Evolutionary conservation across 2,888 invertebrate species (phyloP).

Genomic region (Amphimallon solstitiale): DNA sequence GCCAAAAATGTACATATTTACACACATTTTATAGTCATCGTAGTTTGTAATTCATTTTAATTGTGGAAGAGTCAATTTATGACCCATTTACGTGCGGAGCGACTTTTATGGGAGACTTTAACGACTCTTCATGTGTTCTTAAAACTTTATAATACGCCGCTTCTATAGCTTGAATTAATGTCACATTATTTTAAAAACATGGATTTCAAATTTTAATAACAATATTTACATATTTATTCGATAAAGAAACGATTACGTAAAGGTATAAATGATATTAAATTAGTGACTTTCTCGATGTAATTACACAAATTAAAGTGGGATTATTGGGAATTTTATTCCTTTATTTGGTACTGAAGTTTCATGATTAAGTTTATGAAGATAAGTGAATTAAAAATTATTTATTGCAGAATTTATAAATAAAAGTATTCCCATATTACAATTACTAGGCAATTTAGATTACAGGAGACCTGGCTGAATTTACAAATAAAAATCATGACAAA

Average conservation of each 20-base stretch:
- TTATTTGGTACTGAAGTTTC: not conserved
- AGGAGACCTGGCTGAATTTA: too few relatives aligned
- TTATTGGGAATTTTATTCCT: not conserved
- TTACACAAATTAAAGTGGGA: constrained; percentile 4
- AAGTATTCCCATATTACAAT: too few relatives aligned
- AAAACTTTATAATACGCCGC: constrained; percentile 1
- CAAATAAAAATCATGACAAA: too few relatives aligned
- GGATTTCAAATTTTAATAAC: not conserved
- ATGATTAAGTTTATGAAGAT: too few relatives aligned
- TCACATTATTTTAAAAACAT: constrained; percentile 1
- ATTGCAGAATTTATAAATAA: too few relatives aligned
- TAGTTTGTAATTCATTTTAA: not conserved
- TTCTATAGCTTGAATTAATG: constrained; percentile 9
- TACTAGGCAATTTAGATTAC: too few relatives aligned
- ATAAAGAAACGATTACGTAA: not conserved
- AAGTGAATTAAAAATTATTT: too few relatives aligned
- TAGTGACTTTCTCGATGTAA: not conserved
- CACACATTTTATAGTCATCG: not conserved
- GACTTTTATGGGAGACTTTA: constrained; percentile 1
- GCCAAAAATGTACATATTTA: too few relatives aligned
- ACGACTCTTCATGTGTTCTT: not conserved
- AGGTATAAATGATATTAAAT: constrained; percentile 4
- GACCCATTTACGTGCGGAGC: not conserved
- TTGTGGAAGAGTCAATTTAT: not conserved
- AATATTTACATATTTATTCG: constrained; percentile 15